A percentile compares a stretch with the other conserved stretches of the same genome.
Evolutionary conservation across 2,797 vertebrate species (phyloP).

Genomic region (Neoniphon sammara): DNA sequence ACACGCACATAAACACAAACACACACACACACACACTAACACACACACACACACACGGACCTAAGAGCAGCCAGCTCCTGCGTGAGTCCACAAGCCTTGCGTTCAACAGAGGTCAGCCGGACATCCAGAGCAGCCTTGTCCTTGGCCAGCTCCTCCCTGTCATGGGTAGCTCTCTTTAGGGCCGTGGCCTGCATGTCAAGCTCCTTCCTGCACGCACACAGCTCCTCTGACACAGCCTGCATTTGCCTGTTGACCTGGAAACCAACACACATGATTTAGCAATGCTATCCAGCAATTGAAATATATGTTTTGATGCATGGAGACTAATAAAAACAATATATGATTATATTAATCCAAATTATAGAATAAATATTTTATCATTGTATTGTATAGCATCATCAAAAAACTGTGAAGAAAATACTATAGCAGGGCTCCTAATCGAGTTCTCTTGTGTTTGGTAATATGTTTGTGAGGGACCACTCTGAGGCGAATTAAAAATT

Average conservation of each 20-base stretch:
- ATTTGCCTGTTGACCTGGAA: constrained; percentile 78
- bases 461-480: background rate
- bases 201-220: constrained; percentile 78
- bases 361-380: constrained; percentile 3
- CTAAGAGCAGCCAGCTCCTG: constrained; percentile 83
- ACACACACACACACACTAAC: constrained; percentile 53
- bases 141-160: constrained; percentile 82
- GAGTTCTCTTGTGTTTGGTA: constrained; percentile 3
- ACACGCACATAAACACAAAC: constrained; percentile 33
- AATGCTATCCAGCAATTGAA: constrained; percentile 17
- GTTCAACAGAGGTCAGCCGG: constrained; percentile 80
- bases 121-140: constrained; percentile 82
- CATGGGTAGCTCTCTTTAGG: constrained; percentile 72
- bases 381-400: background rate
- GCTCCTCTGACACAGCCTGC: constrained; percentile 80
- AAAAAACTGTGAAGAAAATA: background rate
- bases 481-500: background rate
- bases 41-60: constrained; percentile 70
- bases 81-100: constrained; percentile 76
- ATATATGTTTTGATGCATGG: background rate
- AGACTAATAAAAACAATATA: background rate
- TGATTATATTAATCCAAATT: constrained; percentile 8
- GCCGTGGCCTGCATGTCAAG: constrained; percentile 75
- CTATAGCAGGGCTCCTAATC: background rate
- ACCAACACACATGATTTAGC: constrained; percentile 36